Evolutionary conservation across 1,140 invertebrate genomes (phyloP), one percentile per base, ranked within the genome.

Genomic region (Aethina tumida): DNA sequence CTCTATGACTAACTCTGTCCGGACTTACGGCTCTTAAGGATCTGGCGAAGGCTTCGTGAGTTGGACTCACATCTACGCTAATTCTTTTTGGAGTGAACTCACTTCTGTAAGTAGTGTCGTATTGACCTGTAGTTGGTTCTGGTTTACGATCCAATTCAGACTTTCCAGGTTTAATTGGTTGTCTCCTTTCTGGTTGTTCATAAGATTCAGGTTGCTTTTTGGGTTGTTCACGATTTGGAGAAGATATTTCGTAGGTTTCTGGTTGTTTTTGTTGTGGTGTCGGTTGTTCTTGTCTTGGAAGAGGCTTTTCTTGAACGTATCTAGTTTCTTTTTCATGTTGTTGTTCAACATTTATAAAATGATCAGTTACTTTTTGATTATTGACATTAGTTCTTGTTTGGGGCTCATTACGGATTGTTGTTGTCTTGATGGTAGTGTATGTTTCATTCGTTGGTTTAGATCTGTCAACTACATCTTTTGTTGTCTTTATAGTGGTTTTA

Each of bases 21-120:
- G 74, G 70, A 36, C 63, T 70, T 26, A 75, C 69, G 29, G 74
- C 67, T 29, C 79, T 67, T 20, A 82, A 59, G 18, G 77, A 77
- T 36, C 74, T 72, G 2, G 77, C 79, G 64, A 79, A 82, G 3
- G 75, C 76, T 45, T 79, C 70, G 54, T 82, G 79, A 13, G 77
- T 72, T 5, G 78, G 74, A 53, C 76, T 79, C 34, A 72, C 66
- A 43, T 75, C 71, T 31, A 70, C 66, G 40, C 71, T 75, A 20
- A 79, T 73, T 45, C 68, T 68, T 35, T 68, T 73, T 35, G 59
- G 65, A 9, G 62, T 63, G 43, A 64, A 75, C 41, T 74, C 70
- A 20, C 60, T 61, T 49, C 71, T 62, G 46, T 77, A 76, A 2
- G 73, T 77, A 7, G 73, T 75, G 33, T 69, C 59, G 51, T 75